Evolutionary conservation across 2,888 invertebrate genomes (phyloP), one percentile per base, ranked within the genome.

Genomic region (Sylvicola fuscatus): DNA sequence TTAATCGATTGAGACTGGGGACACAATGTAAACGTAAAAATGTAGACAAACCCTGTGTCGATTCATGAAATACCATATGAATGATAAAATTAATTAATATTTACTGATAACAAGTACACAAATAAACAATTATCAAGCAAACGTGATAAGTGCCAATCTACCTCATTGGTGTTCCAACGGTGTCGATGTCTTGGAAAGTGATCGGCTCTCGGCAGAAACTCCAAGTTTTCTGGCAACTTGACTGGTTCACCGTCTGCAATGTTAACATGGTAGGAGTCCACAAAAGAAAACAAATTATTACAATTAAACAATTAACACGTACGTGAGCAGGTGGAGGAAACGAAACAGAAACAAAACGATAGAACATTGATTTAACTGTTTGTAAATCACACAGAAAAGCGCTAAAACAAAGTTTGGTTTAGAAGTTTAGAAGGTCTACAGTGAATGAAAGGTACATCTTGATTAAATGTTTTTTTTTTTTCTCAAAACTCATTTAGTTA

Each of bases 111-210:
- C 27, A 27, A 27, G 11, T 27, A 27, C 27, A 27, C 7, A 27
- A 11, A 27, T 27, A 27, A 27, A 27, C 8, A 11, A 10, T 7
- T 27, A 27, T 27, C 11, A 7, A 27, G 8, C 27, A 27, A 10
- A 27, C 27, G 27, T 10, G 11, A 11, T 10, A 27, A 27, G 27
- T 27, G 27, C 7, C n/a, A 29, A 52, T 70, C 66, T 57, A 92
- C 93, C 83, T 95, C 93, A 70, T 93, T 93, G 58, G 92, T 93
- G 78, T 93, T 93, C 95, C 95, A 95, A 49, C 92, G 78, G 63
- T 93, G 92, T 56, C 92, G 68, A 61, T 89, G 89, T 48, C 79
- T 79, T 44, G 92, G 87, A 63, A 93, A 90, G 62, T 87, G 86
- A 61, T 90, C 87, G 43, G 90, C 87, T 51, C 84, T 75, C 47